These are phyloP conservation scores for Ctenoplectra terminalis DNA, from an alignment of 1,140 invertebrate genomes.

Conservation along the genomic window DNA sequence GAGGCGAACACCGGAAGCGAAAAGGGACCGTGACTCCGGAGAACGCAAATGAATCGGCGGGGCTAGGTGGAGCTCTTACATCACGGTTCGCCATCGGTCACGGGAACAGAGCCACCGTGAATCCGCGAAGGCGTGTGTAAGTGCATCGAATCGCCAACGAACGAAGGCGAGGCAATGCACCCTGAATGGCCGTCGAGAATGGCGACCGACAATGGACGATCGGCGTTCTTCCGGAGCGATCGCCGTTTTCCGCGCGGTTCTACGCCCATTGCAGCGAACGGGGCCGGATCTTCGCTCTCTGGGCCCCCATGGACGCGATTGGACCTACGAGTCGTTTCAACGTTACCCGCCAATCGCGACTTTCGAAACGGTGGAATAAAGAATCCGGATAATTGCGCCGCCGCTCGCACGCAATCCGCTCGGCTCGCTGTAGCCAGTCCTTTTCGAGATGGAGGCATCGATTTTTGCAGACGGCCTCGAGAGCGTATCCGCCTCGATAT, in stretches of 20 bases:
- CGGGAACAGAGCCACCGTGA: slow-evolving; percentile 1
- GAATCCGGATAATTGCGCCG: slow-evolving; percentile 54
- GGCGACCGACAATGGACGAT: slow-evolving; percentile 63
- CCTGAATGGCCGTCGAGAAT: slow-evolving; percentile 60
- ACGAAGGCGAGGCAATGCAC: slow-evolving; percentile 55
- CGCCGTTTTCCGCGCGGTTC: slow-evolving; percentile 52
- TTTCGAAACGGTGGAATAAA: slow-evolving; percentile 45
- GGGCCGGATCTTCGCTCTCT: slow-evolving; percentile 76
- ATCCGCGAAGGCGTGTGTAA: slow-evolving; percentile 61
- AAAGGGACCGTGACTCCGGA: slow-evolving; percentile 12
- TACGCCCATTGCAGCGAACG: slow-evolving; percentile 58
- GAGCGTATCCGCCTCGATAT: slow-evolving; percentile 8
- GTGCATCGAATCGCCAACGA: slow-evolving; percentile 17
- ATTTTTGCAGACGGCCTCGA: slow-evolving; percentile 11
- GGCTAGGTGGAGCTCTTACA: slow-evolving; percentile 39
- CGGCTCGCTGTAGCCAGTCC: not conserved
- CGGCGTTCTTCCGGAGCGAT: slow-evolving; percentile 64
- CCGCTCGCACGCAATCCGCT: slow-evolving; percentile 41
- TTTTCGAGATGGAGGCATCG: slow-evolving; percentile 38
- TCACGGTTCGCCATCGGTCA: not conserved
- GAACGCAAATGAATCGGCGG: not conserved
- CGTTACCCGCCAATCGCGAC: slow-evolving; percentile 59
- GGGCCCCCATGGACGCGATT: slow-evolving; percentile 66
- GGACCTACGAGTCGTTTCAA: slow-evolving; percentile 51
- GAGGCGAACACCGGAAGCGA: slow-evolving; percentile 17